Evolutionary conservation across 2,113 vertebrate genomes (phyloP).

Genomic region (Actenoides hombroni): DNA sequence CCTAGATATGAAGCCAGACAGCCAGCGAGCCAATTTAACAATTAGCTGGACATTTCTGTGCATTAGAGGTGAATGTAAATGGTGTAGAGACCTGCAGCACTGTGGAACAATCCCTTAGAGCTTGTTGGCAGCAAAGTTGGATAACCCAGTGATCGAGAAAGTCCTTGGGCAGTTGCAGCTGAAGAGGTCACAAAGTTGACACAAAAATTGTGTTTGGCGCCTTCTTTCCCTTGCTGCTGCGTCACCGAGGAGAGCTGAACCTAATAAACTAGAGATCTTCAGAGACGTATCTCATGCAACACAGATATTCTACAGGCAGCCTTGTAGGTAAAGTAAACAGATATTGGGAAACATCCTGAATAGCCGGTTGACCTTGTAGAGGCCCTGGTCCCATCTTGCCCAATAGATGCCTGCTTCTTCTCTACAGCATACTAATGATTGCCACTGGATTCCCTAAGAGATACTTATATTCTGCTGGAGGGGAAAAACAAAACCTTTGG

Average conservation of each 20-base stretch:
- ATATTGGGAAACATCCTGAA: neutral
- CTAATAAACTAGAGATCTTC: neutral
- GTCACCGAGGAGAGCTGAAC: neutral
- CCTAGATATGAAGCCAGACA: neutral
- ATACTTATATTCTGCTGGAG: neutral
- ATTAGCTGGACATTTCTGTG: neutral
- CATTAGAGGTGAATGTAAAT: neutral
- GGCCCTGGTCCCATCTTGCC: neutral
- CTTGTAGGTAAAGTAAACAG: constrained; percentile 17
- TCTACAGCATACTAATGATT: neutral
- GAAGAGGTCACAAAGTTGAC: neutral
- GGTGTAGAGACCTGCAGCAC: neutral
- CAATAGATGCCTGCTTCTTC: neutral
- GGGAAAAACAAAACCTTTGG: neutral
- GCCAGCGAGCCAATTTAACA: neutral
- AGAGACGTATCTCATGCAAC: neutral
- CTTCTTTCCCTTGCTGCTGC: neutral
- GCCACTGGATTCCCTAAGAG: neutral
- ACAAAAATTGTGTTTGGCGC: neutral
- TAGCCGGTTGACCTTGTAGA: neutral
- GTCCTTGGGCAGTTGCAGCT: neutral
- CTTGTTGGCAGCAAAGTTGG: neutral
- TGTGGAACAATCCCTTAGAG: neutral
- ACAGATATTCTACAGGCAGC: neutral
- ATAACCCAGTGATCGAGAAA: neutral